Evolutionary conservation across 2,113 vertebrate genomes (phyloP).

Genomic region (Mobula birostris): DNA sequence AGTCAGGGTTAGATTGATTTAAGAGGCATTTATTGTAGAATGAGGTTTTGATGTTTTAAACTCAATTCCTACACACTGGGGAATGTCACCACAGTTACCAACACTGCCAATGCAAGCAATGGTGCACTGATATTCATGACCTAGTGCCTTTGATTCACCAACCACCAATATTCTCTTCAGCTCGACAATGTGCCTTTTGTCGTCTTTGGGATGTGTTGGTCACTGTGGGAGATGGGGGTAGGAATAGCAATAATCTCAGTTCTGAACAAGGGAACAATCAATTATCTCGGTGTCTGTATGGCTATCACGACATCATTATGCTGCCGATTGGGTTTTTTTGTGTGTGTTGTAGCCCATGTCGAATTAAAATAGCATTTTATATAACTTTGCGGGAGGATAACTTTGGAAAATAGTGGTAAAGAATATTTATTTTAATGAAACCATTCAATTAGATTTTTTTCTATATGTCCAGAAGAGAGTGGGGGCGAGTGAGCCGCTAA

Average conservation of each 20-base stretch:
- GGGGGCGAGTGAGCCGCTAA: not conserved
- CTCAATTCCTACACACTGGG: not conserved
- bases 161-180: constrained; percentile 25
- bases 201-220: not conserved
- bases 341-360: not conserved
- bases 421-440: not conserved
- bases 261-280: not conserved
- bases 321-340: not conserved
- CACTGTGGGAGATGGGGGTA: not conserved
- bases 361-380: constrained; percentile 1
- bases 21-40: not conserved
- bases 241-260: not conserved
- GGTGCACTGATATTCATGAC: constrained; percentile 13
- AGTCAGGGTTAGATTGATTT: not conserved
- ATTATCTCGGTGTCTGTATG: not conserved
- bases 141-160: constrained; percentile 11
- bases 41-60: constrained; percentile 4
- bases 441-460: not conserved
- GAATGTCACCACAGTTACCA: constrained; percentile 8
- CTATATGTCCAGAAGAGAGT: not conserved
- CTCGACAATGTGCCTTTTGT: constrained; percentile 8
- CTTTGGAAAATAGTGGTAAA: not conserved
- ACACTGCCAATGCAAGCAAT: not conserved
- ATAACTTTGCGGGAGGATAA: not conserved
- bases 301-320: not conserved